Conservation (phyloP, 2,797 vertebrate species). For the Liparis tanakae region DNA sequence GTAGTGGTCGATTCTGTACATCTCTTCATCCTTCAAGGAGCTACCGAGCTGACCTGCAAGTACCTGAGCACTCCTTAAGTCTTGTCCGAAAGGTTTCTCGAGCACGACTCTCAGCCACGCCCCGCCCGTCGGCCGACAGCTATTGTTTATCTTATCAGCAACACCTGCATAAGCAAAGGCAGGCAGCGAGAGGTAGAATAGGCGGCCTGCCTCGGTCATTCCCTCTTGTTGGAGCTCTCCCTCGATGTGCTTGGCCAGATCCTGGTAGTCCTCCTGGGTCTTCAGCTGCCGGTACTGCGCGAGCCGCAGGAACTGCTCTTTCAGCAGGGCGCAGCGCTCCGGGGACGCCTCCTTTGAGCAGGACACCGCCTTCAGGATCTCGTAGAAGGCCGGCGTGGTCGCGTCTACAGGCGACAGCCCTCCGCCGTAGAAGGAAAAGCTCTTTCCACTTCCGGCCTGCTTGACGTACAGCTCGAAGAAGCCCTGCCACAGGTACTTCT, state of each 20-base stretch:
- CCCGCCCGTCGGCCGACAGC: conserved; percentile 83
- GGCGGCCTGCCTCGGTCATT: conserved; percentile 88
- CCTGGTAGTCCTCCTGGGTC: conserved; percentile 83
- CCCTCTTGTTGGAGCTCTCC: conserved; percentile 80
- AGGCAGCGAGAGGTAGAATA: conserved; percentile 96
- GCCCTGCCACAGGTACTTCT: conserved; percentile 96
- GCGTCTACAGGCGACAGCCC: conserved; percentile 78
- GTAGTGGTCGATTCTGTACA: conserved; percentile 98
- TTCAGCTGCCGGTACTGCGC: conserved; percentile 88
- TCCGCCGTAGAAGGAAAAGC: conserved; percentile 91
- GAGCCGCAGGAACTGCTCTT: conserved; percentile 89
- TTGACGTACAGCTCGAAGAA: conserved; percentile 91
- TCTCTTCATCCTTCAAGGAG: conserved; percentile 92
- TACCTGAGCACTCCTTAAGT: conserved; percentile 88
- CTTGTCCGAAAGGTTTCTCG: conserved; percentile 97
- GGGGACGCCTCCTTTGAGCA: conserved; percentile 80
- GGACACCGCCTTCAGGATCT: conserved; percentile 85
- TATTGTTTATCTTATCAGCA: conserved; percentile 87
- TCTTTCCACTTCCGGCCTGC: conserved; percentile 85
- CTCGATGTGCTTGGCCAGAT: conserved; percentile 83
- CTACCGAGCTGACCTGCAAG: conserved; percentile 84
- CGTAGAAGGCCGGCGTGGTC: conserved; percentile 83
- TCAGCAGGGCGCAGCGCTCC: conserved; percentile 86
- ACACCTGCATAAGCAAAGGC: conserved; percentile 92
- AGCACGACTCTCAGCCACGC: conserved; percentile 93